phyloP scores from a whole-genome alignment of 2,888 invertebrate species.

The Lissonota sp. region DNA sequence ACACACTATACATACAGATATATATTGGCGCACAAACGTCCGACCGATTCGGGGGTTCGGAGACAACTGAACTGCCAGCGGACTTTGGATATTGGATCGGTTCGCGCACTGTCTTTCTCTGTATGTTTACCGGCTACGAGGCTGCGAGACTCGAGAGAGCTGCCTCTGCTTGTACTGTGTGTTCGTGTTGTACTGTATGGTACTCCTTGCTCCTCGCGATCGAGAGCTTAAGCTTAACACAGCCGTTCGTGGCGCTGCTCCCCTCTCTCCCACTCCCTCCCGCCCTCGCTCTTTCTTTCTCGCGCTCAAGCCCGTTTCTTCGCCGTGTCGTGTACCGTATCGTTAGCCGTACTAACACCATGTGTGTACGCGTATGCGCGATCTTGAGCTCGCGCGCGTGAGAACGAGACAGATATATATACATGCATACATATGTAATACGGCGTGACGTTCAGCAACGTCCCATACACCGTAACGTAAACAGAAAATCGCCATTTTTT shows the following conservation, averaged over 20 bases:
- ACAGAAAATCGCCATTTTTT: not conserved
- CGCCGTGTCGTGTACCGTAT: conserved; percentile 54
- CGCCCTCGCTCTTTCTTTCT: conserved; percentile 35
- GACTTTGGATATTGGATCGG: conserved; percentile 79
- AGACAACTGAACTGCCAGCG: conserved; percentile 80
- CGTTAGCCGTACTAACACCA: conserved; percentile 50
- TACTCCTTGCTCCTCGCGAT: conserved; percentile 67
- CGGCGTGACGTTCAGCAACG: too few relatives aligned
- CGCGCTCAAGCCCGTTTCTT: conserved; percentile 57
- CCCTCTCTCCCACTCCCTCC: conserved; percentile 1
- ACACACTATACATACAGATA: conserved; percentile 40
- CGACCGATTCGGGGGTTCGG: conserved; percentile 81
- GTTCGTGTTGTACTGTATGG: conserved; percentile 21
- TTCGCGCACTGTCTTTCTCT: conserved; percentile 69
- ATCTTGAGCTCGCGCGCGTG: not conserved
- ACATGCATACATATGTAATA: too few relatives aligned
- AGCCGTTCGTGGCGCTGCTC: not conserved
- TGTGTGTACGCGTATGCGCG: conserved; percentile 3
- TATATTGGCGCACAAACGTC: conserved; percentile 72
- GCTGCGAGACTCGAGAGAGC: too few relatives aligned
- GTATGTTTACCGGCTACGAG: conserved; percentile 65
- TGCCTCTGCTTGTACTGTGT: not conserved
- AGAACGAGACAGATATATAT: too few relatives aligned
- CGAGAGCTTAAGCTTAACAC: conserved; percentile 27
- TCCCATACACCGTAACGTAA: not conserved